Evolutionary conservation across 2,113 vertebrate species (phyloP).

Genomic region (Chrysemys picta): DNA sequence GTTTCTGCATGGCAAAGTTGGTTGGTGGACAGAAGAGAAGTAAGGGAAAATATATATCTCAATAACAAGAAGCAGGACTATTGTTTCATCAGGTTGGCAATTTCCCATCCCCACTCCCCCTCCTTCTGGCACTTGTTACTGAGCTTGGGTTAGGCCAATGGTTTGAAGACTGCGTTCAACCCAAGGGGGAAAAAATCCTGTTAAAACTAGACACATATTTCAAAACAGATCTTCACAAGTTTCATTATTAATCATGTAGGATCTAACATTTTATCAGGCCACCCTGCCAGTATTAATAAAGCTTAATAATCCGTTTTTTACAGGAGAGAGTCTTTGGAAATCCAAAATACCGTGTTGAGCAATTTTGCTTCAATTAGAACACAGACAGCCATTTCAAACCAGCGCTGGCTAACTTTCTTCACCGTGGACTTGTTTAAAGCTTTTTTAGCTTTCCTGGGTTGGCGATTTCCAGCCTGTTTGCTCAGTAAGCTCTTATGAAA

Average conservation of each 20-base stretch:
- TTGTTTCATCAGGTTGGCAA: not conserved
- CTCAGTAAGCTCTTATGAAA: constrained; percentile 50
- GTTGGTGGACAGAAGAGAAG: not conserved
- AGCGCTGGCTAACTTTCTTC: not conserved
- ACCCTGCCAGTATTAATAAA: not conserved
- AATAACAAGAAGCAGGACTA: not conserved
- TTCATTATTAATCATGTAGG: not conserved
- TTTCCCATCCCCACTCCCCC: accelerated
- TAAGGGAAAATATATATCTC: not conserved
- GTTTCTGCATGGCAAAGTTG: not conserved
- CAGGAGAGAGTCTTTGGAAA: not conserved
- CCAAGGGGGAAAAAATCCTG: not conserved
- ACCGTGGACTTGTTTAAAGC: constrained; percentile 29
- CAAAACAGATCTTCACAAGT: not conserved
- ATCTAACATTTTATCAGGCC: not conserved
- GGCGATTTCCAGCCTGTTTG: constrained; percentile 58
- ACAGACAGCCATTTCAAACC: not conserved
- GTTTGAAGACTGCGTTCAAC: not conserved
- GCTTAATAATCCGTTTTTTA: not conserved
- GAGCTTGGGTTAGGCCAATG: not conserved
- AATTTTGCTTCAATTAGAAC: constrained; percentile 37
- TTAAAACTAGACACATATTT: not conserved
- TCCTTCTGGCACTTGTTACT: not conserved
- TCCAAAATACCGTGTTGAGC: not conserved
- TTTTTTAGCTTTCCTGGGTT: constrained; percentile 27